Evolutionary conservation across 2,113 vertebrate species (phyloP).

Genomic region (Clinocottus analis): DNA sequence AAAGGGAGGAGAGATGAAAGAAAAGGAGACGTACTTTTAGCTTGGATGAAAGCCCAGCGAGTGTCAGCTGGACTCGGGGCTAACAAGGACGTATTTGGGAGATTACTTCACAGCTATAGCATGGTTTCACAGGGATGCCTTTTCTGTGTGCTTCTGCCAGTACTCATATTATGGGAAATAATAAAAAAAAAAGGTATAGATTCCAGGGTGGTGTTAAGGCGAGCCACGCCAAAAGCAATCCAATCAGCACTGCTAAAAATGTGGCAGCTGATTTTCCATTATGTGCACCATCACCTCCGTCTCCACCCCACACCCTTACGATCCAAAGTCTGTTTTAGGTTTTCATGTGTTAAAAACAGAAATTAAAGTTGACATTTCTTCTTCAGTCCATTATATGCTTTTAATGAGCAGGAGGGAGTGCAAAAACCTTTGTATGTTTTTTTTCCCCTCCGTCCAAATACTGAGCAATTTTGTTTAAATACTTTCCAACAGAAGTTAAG

Average conservation of each 20-base stretch:
- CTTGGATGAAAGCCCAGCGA: slow-evolving; percentile 57
- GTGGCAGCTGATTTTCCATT: slow-evolving; percentile 65
- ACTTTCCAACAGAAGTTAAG: slow-evolving; percentile 27
- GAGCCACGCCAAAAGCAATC: slow-evolving; percentile 62
- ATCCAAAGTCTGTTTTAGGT: slow-evolving; percentile 47
- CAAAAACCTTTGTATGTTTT: neutral
- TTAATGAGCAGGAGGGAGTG: slow-evolving; percentile 56
- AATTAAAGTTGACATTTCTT: slow-evolving; percentile 69
- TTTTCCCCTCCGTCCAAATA: neutral
- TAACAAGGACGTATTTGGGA: slow-evolving; percentile 68
- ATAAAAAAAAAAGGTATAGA: slow-evolving; percentile 67
- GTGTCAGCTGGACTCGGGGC: slow-evolving; percentile 51
- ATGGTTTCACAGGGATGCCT: slow-evolving; percentile 62
- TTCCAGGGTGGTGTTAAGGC: slow-evolving; percentile 51
- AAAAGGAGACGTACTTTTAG: slow-evolving; percentile 70
- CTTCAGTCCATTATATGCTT: slow-evolving; percentile 50
- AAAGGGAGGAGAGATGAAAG: slow-evolving; percentile 72
- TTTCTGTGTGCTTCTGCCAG: slow-evolving; percentile 66
- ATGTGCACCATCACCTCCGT: slow-evolving; percentile 29
- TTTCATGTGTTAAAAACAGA: slow-evolving; percentile 57
- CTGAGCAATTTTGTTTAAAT: slow-evolving; percentile 36
- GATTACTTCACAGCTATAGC: slow-evolving; percentile 70
- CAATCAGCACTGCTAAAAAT: slow-evolving; percentile 59
- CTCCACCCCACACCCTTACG: slow-evolving; percentile 28
- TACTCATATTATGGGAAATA: slow-evolving; percentile 68